phyloP scores from a whole-genome alignment of 2,888 invertebrate species.

The Rhyacophila evoluta region DNA sequence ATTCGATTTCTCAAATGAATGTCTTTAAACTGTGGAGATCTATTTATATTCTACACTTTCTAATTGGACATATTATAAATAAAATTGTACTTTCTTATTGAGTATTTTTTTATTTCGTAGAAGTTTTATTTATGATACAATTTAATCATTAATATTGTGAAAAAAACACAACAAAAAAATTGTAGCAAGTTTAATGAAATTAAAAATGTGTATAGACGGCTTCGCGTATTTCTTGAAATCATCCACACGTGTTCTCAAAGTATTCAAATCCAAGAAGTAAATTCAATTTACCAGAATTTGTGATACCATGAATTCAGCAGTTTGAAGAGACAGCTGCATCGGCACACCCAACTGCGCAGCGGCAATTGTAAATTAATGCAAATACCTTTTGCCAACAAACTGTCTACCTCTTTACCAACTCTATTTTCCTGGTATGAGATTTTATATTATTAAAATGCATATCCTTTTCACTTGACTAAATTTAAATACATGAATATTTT shows the following conservation, averaged over 20 bases:
- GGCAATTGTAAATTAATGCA: slow-evolving; percentile 31
- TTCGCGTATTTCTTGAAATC: too few species aligned
- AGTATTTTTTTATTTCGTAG: too few species aligned
- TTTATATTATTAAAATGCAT: neutral
- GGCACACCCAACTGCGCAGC: neutral
- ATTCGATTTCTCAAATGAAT: too few species aligned
- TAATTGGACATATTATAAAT: too few species aligned
- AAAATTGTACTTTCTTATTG: too few species aligned
- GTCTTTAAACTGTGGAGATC: too few species aligned
- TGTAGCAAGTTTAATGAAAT: too few species aligned
- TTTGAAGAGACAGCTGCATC: slow-evolving; percentile 27
- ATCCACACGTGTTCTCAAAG: neutral
- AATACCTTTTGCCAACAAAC: slow-evolving; percentile 30
- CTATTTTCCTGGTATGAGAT: neutral
- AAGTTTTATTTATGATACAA: too few species aligned
- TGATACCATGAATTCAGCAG: neutral
- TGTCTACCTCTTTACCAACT: neutral
- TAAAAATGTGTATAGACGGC: too few species aligned
- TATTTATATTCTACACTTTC: too few species aligned
- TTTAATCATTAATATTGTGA: too few species aligned
- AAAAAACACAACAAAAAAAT: too few species aligned
- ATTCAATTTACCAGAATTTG: slow-evolving; percentile 6
- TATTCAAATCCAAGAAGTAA: neutral
- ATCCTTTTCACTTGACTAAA: neutral
- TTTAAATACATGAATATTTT: neutral